phyloP scores from a whole-genome alignment of 1,140 invertebrate species.

The Telenomus remus region DNA sequence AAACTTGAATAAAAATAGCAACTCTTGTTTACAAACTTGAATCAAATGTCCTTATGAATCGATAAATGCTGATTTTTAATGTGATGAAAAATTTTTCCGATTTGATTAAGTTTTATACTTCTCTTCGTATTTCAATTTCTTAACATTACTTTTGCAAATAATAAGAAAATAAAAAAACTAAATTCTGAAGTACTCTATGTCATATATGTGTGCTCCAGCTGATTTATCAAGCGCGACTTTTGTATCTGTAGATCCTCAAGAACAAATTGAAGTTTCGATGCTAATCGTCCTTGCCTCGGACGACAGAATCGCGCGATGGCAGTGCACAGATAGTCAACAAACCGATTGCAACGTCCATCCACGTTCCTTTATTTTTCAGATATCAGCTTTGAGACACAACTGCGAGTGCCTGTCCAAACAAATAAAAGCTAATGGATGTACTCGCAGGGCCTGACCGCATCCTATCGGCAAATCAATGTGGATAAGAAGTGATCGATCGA shows the following conservation, averaged over 20 bases:
- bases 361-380: constrained; percentile 47
- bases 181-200: no score
- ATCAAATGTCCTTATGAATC: no score
- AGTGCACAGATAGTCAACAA: constrained; percentile 56
- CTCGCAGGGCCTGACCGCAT: constrained; percentile 16
- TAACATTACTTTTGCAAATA: no score
- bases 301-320: constrained; percentile 40
- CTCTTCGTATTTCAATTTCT: no score
- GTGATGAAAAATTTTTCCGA: no score
- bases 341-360: constrained; percentile 29
- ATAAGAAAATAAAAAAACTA: no score
- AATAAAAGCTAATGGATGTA: constrained; percentile 64
- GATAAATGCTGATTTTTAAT: no score
- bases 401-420: constrained; percentile 59
- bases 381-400: constrained; percentile 55
- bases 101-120: no score
- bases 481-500: constrained; percentile 30
- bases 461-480: constrained; percentile 26
- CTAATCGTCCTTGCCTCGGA: constrained; percentile 56
- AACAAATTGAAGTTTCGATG: constrained; percentile 52
- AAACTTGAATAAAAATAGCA: no score
- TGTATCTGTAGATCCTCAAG: constrained; percentile 11
- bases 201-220: neutral
- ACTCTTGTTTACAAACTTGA: no score
- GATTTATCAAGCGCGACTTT: constrained; percentile 10